Percentiles rank a stretch among this genome's conserved stretches.
phyloP scores from a whole-genome alignment of 2,888 invertebrate species.

The Merodon equestris region DNA sequence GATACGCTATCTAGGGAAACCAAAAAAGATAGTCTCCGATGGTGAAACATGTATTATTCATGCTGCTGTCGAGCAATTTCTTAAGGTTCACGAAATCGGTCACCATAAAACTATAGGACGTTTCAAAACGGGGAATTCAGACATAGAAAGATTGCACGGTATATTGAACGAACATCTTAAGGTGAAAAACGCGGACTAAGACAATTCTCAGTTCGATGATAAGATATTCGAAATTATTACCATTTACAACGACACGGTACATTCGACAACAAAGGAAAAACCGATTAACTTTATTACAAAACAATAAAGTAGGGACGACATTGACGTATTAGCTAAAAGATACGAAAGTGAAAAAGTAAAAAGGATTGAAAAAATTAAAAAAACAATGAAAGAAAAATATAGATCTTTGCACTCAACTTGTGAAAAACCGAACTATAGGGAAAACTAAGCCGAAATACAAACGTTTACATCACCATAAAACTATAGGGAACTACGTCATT shows the following conservation, averaged over 20 bases:
- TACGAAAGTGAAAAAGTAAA: neutral
- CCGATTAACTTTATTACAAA: too few relatives aligned
- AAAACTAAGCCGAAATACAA: slow-evolving; percentile 3
- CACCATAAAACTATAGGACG: slow-evolving; percentile 14
- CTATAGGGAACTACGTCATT: slow-evolving; percentile 2
- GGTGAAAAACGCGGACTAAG: slow-evolving; percentile 3
- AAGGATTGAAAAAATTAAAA: neutral
- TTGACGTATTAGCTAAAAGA: neutral
- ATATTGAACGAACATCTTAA: slow-evolving; percentile 4
- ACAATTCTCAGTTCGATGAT: too few relatives aligned
- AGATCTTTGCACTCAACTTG: neutral
- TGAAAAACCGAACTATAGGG: neutral
- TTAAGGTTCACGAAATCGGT: slow-evolving; percentile 4
- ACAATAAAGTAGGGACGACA: too few relatives aligned
- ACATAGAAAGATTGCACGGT: too few relatives aligned
- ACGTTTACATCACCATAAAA: neutral
- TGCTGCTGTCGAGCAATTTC: neutral
- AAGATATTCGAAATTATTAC: slow-evolving; percentile 1
- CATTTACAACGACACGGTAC: too few relatives aligned
- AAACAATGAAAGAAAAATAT: neutral
- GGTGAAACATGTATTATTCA: slow-evolving; percentile 9
- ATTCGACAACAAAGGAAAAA: too few relatives aligned
- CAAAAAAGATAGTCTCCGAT: slow-evolving; percentile 13
- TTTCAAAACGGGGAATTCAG: slow-evolving; percentile 13
- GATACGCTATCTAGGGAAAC: slow-evolving; percentile 10